Base-by-base conservation (phyloP, 2,888 invertebrate genomes). In the Dione juno region DNA sequence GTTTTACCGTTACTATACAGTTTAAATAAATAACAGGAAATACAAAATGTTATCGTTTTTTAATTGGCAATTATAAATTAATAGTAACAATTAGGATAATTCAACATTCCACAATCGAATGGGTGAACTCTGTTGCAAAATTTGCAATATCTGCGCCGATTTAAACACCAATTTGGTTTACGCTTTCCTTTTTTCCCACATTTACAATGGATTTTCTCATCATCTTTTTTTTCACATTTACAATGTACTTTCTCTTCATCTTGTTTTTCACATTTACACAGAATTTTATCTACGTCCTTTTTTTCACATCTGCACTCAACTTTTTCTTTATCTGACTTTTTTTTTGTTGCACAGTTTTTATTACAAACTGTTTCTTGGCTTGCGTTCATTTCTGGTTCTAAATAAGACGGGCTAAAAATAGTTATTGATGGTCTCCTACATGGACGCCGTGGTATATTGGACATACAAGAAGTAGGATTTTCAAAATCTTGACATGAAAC, bases 361-460 rank as follows among this genome's bases (percentile, higher is more conserved):
- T 37, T n/a, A 67, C 28, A 43, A 11, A 19, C 40, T 11, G 28
- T 19, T 58, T 64, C 48, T 45, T 64, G 61, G 40, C 40, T 52
- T 19, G 19, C 50, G 40, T 19, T 16, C 16, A 19, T 16, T 58
- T 61, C 59, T 19, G 64, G 64, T 19, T 64, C 64, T 52, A 64
- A 64, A 64, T 64, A 50, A 14, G 52, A 50, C 6, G 71, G 66
- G 40, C 40, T 68, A 19, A 68, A 54, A 19, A 73, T 66, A 0
- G 66, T 50, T 43, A 74, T 64, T 1, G 75, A 70, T 43, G 75
- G 71, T 41, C 70, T 61, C 64, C 70, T 67, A 63, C 59, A 70
- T 35, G 59, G 19, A 7, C 19, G 28, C 8, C 61, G 48, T 41
- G 9, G n/a, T 54, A 40, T 53, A 50, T 28, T 19, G n/a, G 50